These are phyloP conservation scores for Cichladusa arquata DNA, from an alignment of 2,113 vertebrate genomes.

Conservation along the genomic window DNA sequence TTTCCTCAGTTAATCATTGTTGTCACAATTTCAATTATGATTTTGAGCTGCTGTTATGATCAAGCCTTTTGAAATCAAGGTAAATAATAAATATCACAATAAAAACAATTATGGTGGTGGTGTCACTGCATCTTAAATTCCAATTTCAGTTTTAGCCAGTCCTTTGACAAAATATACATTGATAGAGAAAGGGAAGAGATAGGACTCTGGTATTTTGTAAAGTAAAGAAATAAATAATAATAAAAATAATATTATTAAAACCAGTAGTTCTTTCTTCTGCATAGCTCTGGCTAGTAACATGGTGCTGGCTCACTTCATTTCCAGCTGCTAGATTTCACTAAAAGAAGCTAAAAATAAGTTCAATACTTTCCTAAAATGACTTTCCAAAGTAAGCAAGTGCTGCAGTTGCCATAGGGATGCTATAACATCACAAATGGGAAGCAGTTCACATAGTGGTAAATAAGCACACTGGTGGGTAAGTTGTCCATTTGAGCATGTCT, in stretches of 20 bases:
- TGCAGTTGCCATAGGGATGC: conserved; percentile 63
- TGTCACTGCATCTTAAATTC: neutral
- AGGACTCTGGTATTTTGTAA: neutral
- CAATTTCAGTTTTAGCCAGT: neutral
- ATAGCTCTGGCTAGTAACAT: neutral
- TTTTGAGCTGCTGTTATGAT: neutral
- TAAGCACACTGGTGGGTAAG: neutral
- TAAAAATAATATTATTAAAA: neutral
- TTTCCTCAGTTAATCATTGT: neutral
- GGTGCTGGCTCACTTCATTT: conserved; percentile 14
- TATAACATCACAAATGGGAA: conserved; percentile 23
- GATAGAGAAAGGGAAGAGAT: neutral
- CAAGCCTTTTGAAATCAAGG: neutral
- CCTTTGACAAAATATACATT: neutral
- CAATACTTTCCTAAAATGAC: conserved; percentile 62
- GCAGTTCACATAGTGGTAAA: conserved; percentile 28
- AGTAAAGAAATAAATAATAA: neutral
- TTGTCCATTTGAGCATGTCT: neutral
- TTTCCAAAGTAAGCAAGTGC: conserved; percentile 49
- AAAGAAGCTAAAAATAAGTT: conserved; percentile 63
- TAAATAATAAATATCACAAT: neutral
- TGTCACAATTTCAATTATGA: neutral
- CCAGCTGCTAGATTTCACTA: conserved; percentile 58
- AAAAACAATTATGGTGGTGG: neutral
- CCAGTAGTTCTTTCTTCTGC: neutral